These are phyloP conservation scores for Oeneis ivallda DNA, from an alignment of 2,888 invertebrate species.

Conservation along the genomic window DNA sequence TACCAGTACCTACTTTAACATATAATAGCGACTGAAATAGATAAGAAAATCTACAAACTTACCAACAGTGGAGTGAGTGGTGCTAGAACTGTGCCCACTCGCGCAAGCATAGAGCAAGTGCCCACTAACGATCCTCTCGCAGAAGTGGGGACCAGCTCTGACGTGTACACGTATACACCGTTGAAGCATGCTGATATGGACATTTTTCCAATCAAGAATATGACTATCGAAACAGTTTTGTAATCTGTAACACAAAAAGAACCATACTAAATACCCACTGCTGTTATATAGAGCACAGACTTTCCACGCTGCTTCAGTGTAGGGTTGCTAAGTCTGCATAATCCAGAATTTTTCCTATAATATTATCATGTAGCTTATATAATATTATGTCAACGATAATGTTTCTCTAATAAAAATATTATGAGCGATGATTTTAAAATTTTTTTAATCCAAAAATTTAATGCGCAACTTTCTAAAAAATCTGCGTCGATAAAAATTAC, in stretches of 20 bases:
- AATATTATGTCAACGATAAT: no score
- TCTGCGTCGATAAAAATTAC: no score
- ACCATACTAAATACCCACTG: no score
- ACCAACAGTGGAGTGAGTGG: constrained; percentile 86
- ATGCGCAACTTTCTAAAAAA: no score
- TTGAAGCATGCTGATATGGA: constrained; percentile 71
- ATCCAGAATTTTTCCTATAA: no score
- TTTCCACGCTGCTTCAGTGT: background rate
- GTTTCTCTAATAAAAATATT: no score
- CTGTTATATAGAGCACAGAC: no score
- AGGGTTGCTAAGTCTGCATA: background rate
- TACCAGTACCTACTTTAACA: no score
- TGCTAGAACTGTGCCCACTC: constrained; percentile 84
- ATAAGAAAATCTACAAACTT: constrained; percentile 2
- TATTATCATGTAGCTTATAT: no score
- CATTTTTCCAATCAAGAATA: constrained; percentile 70
- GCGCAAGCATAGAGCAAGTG: constrained; percentile 84
- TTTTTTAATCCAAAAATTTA: no score
- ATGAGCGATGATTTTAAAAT: no score
- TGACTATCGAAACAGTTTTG: constrained; percentile 64
- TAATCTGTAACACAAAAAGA: constrained; percentile 30
- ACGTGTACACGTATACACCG: constrained; percentile 78
- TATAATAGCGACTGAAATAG: no score
- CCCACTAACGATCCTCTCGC: constrained; percentile 83
- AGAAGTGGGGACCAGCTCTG: constrained; percentile 85